phyloP scores from a whole-genome alignment of 2,888 invertebrate genomes.

The Drepana falcataria region DNA sequence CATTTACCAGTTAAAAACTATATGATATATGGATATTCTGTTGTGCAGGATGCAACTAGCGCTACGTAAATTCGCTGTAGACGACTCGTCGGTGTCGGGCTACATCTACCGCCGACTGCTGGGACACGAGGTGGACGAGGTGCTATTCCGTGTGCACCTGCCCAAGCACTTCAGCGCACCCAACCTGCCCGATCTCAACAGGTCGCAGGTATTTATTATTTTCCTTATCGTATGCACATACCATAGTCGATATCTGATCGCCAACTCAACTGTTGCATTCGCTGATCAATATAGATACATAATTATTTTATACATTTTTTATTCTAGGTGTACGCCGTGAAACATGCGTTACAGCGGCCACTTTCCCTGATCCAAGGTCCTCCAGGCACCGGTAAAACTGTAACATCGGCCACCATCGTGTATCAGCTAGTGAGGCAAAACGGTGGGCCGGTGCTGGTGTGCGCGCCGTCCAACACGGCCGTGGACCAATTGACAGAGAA shows the following conservation, averaged over 20 bases:
- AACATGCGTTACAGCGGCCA: conserved; percentile 97
- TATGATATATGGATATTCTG: not conserved
- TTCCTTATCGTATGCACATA: not conserved
- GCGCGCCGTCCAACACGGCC: conserved; percentile 99
- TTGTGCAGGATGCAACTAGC: conserved; percentile 93
- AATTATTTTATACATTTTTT: conserved; percentile 7
- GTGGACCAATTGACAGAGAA: conserved; percentile 99
- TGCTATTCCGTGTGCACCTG: conserved; percentile 92
- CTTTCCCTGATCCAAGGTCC: conserved; percentile 98
- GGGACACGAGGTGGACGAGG: conserved; percentile 96
- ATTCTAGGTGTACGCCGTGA: conserved; percentile 94
- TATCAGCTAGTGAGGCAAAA: conserved; percentile 97
- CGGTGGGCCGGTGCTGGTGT: conserved; percentile 96
- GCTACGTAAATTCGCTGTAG: conserved; percentile 95
- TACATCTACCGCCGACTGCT: conserved; percentile 98
- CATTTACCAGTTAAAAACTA: too few relatives aligned
- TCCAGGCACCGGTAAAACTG: conserved; percentile 98
- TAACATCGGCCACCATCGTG: conserved; percentile 99
- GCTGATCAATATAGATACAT: too few relatives aligned
- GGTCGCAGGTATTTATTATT: conserved; percentile 85
- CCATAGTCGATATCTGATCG: too few relatives aligned
- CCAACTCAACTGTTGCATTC: too few relatives aligned
- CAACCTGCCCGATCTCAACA: conserved; percentile 97
- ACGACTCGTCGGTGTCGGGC: conserved; percentile 96
- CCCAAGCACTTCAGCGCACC: conserved; percentile 99